Evolutionary conservation across 64 coral and sea anemone genomes (phyloP), one percentile per base, ranked within the genome.

Genomic region (Porites lutea): DNA sequence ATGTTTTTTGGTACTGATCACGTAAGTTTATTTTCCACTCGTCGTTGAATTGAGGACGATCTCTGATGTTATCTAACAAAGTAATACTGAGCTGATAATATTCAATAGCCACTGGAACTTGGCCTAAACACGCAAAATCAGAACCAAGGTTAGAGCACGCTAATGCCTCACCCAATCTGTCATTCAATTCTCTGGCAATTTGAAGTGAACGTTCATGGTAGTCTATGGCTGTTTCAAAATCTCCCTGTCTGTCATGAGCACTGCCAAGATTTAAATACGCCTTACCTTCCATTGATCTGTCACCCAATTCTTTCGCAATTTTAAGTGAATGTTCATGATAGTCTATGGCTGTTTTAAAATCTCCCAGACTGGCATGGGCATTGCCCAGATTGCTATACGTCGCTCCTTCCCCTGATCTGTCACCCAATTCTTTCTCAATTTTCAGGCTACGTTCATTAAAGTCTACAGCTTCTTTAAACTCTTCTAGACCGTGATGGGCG

Each of bases 201-300:
- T 48, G 13, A 3, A 77, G 45, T 6, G 4, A 49, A 13, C 63
- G 21, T 46, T 78, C 14, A 18, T 89, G 45, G 48, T 77, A 77
- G 6, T 59, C 7, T 47, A 78, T 89, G 15, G 88, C 88, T 48
- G 75, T 11, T n/a, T n/a, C n/a, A n/a, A n/a, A n/a, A n/a, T n/a
- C n/a, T n/a, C n/a, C n/a, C n/a, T n/a, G n/a, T n/a, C n/a, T n/a
- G n/a, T n/a, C n/a, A n/a, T n/a, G n/a, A n/a, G n/a, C n/a, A n/a
- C 19, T 60, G 13, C 14, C 6, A 19, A n/a, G n/a, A n/a, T n/a
- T n/a, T n/a, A n/a, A n/a, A n/a, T 89, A 64, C 48, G 55, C 20
- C 8, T 1, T 2, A 19, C 43, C 72, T 44, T 77, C 88, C 2
- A n/a, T 2, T 13, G 8, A 4, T 62, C 48, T 65, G 60, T 89